Evolutionary conservation across 2,888 invertebrate genomes (phyloP).

Genomic region (Erannis defoliaria): DNA sequence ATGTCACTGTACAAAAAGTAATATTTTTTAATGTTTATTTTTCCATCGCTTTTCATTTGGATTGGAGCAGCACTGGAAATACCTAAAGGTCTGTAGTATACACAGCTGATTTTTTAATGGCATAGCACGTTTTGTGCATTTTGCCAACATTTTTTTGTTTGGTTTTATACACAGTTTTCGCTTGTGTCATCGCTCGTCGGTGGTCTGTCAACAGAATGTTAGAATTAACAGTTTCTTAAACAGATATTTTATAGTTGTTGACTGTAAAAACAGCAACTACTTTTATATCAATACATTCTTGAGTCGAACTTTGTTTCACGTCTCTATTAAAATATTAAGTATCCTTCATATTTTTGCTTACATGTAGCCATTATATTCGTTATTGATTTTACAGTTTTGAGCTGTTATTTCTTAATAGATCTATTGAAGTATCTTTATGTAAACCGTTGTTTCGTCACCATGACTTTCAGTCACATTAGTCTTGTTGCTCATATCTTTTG

Average conservation of each 20-base stretch:
- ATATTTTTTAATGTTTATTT: constrained; percentile 55
- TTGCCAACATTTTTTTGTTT: constrained; percentile 23
- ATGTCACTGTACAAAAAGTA: constrained; percentile 33
- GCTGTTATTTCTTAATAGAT: background rate
- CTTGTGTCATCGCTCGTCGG: constrained; percentile 32
- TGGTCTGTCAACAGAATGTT: constrained; percentile 29
- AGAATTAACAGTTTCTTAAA: constrained; percentile 23
- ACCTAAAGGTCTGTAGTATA: constrained; percentile 91
- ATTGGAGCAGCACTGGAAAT: constrained; percentile 91
- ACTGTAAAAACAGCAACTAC: constrained; percentile 14
- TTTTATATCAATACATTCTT: constrained; percentile 13
- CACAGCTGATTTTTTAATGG: constrained; percentile 53
- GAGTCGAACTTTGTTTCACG: background rate
- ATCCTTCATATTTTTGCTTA: background rate
- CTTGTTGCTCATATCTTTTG: constrained; percentile 14
- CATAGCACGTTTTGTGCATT: constrained; percentile 13
- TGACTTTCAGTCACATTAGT: constrained; percentile 5
- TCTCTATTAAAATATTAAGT: background rate
- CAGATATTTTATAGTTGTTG: constrained; percentile 27
- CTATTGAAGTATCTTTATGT: background rate
- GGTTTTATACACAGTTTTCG: constrained; percentile 15
- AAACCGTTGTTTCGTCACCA: background rate
- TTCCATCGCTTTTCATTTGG: constrained; percentile 76
- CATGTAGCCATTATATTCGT: background rate
- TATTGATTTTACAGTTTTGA: background rate